These are phyloP conservation scores for Arrhamphus sclerolepis DNA, from an alignment of 2,797 vertebrate species.

Conservation along the genomic window DNA sequence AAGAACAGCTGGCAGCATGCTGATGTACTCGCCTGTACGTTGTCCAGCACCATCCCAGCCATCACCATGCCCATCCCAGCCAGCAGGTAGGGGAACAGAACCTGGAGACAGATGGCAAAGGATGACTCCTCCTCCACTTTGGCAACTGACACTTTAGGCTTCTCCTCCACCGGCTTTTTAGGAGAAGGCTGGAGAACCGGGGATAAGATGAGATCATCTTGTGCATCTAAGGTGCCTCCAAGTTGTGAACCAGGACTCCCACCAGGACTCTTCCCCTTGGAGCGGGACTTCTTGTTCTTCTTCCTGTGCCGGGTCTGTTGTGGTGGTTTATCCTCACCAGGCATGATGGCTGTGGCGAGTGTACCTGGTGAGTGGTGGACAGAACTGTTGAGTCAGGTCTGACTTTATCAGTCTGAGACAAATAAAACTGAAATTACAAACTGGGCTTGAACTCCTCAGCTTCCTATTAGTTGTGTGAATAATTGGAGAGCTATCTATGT, in stretches of 20 bases:
- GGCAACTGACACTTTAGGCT: constrained; percentile 66
- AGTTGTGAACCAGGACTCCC: constrained; percentile 58
- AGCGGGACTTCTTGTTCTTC: constrained; percentile 80
- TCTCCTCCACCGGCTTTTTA: constrained; percentile 74
- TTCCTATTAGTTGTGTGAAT: no score
- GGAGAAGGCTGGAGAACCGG: constrained; percentile 48
- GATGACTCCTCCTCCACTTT: constrained; percentile 85
- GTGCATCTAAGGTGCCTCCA: constrained; percentile 63
- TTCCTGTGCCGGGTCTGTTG: constrained; percentile 74
- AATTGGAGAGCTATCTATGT: no score
- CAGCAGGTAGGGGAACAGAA: constrained; percentile 89
- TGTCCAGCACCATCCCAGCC: constrained; percentile 92
- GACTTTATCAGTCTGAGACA: no score
- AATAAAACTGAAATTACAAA: no score
- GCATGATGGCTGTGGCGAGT: constrained; percentile 75
- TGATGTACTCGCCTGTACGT: constrained; percentile 88
- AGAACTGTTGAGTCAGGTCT: background rate
- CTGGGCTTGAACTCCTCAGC: no score
- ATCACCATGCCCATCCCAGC: constrained; percentile 96
- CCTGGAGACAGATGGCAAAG: constrained; percentile 86
- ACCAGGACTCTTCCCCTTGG: constrained; percentile 75
- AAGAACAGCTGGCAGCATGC: no score
- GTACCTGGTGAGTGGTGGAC: background rate
- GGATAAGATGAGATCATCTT: constrained; percentile 76
- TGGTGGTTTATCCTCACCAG: constrained; percentile 69